Base-by-base conservation (phyloP, 2,888 invertebrate species). In the Portevinia maculata region DNA sequence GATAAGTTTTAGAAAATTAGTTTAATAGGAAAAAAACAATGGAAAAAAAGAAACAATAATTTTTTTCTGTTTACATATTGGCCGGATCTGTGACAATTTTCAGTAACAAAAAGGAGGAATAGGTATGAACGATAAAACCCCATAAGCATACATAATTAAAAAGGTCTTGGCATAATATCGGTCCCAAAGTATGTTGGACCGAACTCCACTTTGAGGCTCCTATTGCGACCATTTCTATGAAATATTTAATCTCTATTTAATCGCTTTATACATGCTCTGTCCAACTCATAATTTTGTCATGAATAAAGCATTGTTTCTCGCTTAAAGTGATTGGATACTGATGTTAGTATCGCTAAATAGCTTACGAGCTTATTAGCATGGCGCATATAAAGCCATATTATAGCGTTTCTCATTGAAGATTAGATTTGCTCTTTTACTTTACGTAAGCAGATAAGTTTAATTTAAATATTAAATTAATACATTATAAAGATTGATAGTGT, bases 41-140 rank as follows among this genome's bases (percentile, higher is more conserved):
- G 24, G 5, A 24, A 24, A 34, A 57, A 67, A 74, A 41, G 37
- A 21, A 39, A 39, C 17, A 57, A 55, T 50, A 48, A 28, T 55
- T 48, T 21, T 46, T 60, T 30, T 59, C 48, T 50, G 32, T 79
- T 81, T 71, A 53, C 46, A 39, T n/a, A 65, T 75, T 70, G 79
- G 79, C 79, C 79, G 74, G 79, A 69, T 62, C 15, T 79, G 79
- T 75, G 79, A 79, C 74, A 75, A 79, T 69, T 75, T 70, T 57
- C 9, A 65, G 46, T 24, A 52, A 60, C 15, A 52, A 39, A 37
- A 48, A 17, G 30, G 19, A 75, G 60, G 28, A 67, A 74, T 74
- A 21, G 17, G 32, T 21, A 21, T 41, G 39, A 50, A 50, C 65
- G 41, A 53, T 73, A 48, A 9, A 41, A 34, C 24, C 44, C 46